Conservation (phyloP, 1,140 invertebrate species). For the Maniola jurtina region DNA sequence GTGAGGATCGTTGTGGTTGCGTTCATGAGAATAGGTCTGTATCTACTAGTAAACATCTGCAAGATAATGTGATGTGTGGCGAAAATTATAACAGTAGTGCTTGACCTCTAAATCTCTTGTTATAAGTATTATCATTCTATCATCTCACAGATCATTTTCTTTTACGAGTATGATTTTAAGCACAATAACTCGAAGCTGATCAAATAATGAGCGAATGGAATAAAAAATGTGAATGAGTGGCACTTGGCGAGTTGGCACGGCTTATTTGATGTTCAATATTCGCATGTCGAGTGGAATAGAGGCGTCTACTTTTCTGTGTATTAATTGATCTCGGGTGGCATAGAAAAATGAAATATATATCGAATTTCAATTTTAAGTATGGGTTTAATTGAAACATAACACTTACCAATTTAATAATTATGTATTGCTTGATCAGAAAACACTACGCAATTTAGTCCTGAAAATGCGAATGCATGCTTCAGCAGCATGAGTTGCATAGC, state of each 20-base stretch:
- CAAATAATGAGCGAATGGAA: constrained; percentile 26
- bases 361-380: background rate
- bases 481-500: too few species aligned
- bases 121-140: too few species aligned
- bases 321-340: background rate
- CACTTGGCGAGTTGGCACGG: background rate
- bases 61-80: too few species aligned
- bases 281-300: constrained; percentile 6
- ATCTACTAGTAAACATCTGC: too few species aligned
- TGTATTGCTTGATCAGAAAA: too few species aligned
- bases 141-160: background rate
- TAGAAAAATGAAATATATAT: background rate
- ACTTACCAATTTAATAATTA: background rate
- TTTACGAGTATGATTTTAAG: background rate
- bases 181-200: constrained; percentile 8
- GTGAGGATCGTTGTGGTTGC: too few species aligned
- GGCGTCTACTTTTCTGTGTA: background rate
- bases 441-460: too few species aligned
- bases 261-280: constrained; percentile 26
- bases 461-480: too few species aligned
- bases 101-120: too few species aligned
- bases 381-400: background rate
- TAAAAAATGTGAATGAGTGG: constrained; percentile 11
- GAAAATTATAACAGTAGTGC: too few species aligned
- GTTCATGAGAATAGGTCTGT: too few species aligned